Base-by-base conservation (phyloP, 2,113 vertebrate species). In the Misgurnus mizolepis region DNA sequence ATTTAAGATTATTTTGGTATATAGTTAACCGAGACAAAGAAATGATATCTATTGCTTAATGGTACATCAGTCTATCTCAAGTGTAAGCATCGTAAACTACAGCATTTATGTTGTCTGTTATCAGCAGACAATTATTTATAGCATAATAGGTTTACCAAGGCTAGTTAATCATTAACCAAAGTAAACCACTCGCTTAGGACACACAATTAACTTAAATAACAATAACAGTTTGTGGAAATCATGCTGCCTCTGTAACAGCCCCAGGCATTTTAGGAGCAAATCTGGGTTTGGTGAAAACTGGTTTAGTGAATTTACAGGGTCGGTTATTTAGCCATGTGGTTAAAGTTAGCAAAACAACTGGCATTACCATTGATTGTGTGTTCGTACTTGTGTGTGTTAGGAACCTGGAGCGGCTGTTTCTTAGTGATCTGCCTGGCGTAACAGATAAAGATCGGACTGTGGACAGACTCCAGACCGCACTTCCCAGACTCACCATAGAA, bases 401-500 rank as follows among this genome's bases (percentile, higher is more conserved):
- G 89, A 98, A 95, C 60, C 92, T 99, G 87, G 89, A 95, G 83
- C 91, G 92, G 86, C 93, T 99, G 88, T 94, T 94, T 78, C 93
- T 99, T 90, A 93, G 94, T 18, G 97, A 99, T 83, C 96, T 99
- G 53, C 98, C 97, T 9, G 95, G 93, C 68, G 68, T 99, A 85
- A 93, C 45, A 85, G 86, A 98, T 85, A 96, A 90, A 86, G 90
- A 95, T 72, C 88, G 7, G 0, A 95, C 95, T 0, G 69, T 85
- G 7, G 84, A 85, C 3, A n/a, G 91, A 80, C 90, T 99, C 53
- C 90, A 91, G 88, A 93, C 88, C n/a, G 91, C 96, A 0, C 91
- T 96, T 62, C 96, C 97, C 0, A 90, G 89, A 12, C 89, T 98
- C 69, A 85, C 93, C 61, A 43, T 99, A 76, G 88, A 92, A 70